Conservation (phyloP, 64 coral and sea anemone genomes). For the Acropora tenuis region DNA sequence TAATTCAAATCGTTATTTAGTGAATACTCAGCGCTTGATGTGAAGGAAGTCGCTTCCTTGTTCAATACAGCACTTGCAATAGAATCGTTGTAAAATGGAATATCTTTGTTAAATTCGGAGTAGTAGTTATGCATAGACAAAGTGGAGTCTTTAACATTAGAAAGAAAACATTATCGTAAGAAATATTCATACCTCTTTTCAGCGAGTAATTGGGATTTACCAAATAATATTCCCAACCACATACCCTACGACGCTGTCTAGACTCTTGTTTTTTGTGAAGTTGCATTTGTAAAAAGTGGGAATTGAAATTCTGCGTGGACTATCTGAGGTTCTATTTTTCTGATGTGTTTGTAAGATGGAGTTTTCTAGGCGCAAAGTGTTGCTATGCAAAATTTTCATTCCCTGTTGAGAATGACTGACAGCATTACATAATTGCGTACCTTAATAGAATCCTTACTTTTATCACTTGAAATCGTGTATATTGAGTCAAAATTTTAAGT, state of each 20-base stretch:
- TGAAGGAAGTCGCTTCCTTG: no score
- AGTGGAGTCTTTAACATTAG: neutral
- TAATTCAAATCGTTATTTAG: no score
- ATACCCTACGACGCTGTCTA: neutral
- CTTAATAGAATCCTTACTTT: neutral
- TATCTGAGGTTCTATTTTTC: no score
- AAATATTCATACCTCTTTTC: slow-evolving; percentile 8
- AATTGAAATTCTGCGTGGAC: no score
- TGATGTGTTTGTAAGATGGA: neutral
- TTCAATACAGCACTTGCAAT: no score
- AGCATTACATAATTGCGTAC: no score
- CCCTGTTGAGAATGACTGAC: no score
- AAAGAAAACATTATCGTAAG: neutral
- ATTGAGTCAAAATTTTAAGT: neutral
- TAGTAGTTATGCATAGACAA: neutral
- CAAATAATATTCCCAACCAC: neutral
- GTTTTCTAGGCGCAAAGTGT: neutral
- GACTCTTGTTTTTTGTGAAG: neutral
- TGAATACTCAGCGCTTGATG: no score
- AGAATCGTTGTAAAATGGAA: no score
- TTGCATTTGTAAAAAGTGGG: neutral
- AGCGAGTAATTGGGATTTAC: neutral
- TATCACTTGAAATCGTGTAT: slow-evolving; percentile 1
- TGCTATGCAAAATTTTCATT: no score
- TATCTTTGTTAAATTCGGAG: neutral